A percentile compares a stretch with the other conserved stretches of the same genome.
Evolutionary conservation across 2,113 vertebrate species (phyloP).

Genomic region (Petroica traversi): DNA sequence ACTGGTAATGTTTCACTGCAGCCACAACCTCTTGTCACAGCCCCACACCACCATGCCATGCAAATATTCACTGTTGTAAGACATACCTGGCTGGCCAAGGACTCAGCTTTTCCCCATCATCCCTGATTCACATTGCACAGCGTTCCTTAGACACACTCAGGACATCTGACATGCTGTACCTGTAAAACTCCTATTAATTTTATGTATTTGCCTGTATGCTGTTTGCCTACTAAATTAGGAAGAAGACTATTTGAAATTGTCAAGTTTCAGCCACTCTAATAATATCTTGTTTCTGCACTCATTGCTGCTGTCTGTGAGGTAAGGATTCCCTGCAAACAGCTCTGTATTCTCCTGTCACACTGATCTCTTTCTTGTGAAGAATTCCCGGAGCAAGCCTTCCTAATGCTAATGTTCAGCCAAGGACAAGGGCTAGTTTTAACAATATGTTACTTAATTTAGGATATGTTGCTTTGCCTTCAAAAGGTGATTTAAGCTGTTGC

Average conservation of each 20-base stretch:
- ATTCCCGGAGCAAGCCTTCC: background rate
- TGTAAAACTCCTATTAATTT: background rate
- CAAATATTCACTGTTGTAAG: fast-evolving
- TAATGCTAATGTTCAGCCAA: background rate
- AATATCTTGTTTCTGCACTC: background rate
- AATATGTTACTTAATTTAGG: background rate
- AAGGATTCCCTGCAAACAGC: background rate
- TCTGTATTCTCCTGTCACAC: background rate
- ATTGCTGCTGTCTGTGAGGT: fast-evolving
- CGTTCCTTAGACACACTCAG: background rate
- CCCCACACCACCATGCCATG: fast-evolving
- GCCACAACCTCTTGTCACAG: fast-evolving
- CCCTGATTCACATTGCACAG: background rate
- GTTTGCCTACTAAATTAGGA: background rate
- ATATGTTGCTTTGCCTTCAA: background rate
- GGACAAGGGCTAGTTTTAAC: background rate
- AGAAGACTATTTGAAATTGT: background rate
- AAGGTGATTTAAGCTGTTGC: background rate
- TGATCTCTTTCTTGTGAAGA: background rate
- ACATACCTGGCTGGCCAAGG: background rate
- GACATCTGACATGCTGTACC: background rate
- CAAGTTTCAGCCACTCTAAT: background rate
- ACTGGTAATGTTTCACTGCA: fast-evolving
- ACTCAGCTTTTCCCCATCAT: background rate
- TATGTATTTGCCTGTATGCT: background rate